phyloP scores from a whole-genome alignment of 2,113 vertebrate genomes.

The Thunnus maccoyii region DNA sequence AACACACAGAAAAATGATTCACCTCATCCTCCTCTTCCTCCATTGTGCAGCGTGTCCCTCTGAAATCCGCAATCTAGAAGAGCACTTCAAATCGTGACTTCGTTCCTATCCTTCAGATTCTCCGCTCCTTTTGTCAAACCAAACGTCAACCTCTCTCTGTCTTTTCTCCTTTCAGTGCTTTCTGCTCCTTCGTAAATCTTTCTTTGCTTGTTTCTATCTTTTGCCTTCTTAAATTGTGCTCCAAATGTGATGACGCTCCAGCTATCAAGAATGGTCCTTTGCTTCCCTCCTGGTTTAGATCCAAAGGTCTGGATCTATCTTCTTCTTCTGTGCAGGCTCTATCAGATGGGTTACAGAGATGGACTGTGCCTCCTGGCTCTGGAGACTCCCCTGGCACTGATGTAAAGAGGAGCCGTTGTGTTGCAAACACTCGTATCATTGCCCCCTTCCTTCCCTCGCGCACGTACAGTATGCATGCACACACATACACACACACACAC shows the following conservation, averaged over 20 bases:
- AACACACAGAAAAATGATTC: conserved; percentile 44
- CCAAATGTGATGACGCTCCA: conserved; percentile 18
- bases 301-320: conserved; percentile 33
- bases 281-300: conserved; percentile 15
- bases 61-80: not conserved
- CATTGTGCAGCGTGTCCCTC: conserved; percentile 56
- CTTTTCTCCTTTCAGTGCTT: not conserved
- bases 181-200: not conserved
- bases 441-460: not conserved
- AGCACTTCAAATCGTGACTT: conserved; percentile 3
- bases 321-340: conserved; percentile 6
- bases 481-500: conserved; percentile 18
- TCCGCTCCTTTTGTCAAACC: not conserved
- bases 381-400: conserved; percentile 43
- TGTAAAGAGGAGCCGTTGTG: conserved; percentile 41
- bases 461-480: conserved; percentile 5
- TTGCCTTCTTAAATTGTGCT: conserved; percentile 10
- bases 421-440: conserved; percentile 46
- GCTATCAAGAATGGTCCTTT: not conserved
- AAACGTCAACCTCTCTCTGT: not conserved
- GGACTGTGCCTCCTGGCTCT: conserved; percentile 31
- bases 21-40: conserved; percentile 78
- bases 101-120: conserved; percentile 7
- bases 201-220: conserved; percentile 17
- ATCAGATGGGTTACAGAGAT: conserved; percentile 18